Base-by-base conservation (phyloP, 2,888 invertebrate genomes). In the Malachius bipustulatus region DNA sequence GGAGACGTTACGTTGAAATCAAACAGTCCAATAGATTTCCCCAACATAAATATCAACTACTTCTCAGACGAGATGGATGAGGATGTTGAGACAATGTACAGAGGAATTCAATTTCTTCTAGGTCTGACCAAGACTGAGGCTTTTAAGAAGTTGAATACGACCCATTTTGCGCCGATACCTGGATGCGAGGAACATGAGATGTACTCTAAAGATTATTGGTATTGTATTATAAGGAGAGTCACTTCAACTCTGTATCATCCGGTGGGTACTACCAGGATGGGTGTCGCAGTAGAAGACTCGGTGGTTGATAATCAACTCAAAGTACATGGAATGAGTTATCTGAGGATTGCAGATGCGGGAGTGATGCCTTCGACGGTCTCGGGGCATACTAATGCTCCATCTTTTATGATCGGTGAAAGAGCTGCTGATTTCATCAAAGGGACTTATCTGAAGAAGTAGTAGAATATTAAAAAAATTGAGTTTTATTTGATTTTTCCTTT, bases 331-430 rank as follows among this genome's bases (percentile, higher is more conserved):
- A 55, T 76, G 4, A 48, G 63, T 2, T 59, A 60, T 2, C 54
- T 77, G 15, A 64, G 77, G 3, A 74, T 78, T 1, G 74, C 65
- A 1, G 77, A 78, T 52, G 71, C 75, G 2, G 75, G 79, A 42
- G 59, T 81, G 26, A 70, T 72, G 45, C 77, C 77, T 1, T 55
- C 65, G 4, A 69, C 74, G 2, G 57, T 71, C 26, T 70, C 74
- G 3, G 42, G 42, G n/a, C 39, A 40, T 9, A 32, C 34, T 2
- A 40, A 37, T 14, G 37, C 42, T 11, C 31, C 36, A 14, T 32
- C 40, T 11, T 33, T 35, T 30, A 16, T 36, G 28, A 34, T 38
- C 4, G 40, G 38, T 10, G 39, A 37, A 14, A 39, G 37, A 31
- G 29, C 38, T 32, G 32, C 42, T 6, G 39, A 42, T 32, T 38